Evolutionary conservation across 2,797 vertebrate genomes (phyloP), one percentile per base, ranked within the genome.

Genomic region (Pampus argenteus): DNA sequence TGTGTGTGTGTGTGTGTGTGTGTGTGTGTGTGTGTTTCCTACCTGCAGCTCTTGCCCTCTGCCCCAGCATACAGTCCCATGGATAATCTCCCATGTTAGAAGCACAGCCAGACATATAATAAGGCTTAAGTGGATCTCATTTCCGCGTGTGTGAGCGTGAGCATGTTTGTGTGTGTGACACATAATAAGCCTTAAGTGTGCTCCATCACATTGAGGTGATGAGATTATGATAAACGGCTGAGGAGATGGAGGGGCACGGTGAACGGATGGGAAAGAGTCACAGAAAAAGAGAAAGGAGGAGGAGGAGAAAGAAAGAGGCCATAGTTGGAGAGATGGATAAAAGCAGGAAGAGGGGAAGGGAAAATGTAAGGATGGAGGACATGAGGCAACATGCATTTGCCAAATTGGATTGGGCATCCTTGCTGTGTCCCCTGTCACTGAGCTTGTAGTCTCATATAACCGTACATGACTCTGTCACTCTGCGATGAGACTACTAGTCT

Each of bases 211-310:
- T 52, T 58, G 44, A 77, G 83, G 76, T 88, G 91, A 91, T 89
- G 86, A 85, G 91, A 92, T 93, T 93, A 93, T 89, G 88, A 91
- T 92, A 91, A 92, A 92, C 86, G 89, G 83, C 81, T 80, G 73
- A 78, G 31, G 71, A 84, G 79, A 89, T 86, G 89, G 71, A 76
- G 62, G 70, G 67, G 71, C 87, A 89, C 50, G 66, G 50, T 73
- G 66, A 51, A 36, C 77, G 71, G 55, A 49, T 0, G 44, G 38
- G 62, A 0, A 3, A 45, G n/a, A 54, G 57, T 71, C 57, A 51
- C 1, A 34, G 48, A 56, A 13, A 8, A 13, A 8, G 29, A 52
- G 54, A 55, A 14, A 18, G 31, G 26, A 36, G 22, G 20, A 50
- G 28, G 36, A 58, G 26, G 23, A 22, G 23, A 6, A 34, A 26